Percentiles rank a stretch among this genome's conserved stretches.
phyloP scores from a whole-genome alignment of 2,888 invertebrate species.

The Timema podura region DNA sequence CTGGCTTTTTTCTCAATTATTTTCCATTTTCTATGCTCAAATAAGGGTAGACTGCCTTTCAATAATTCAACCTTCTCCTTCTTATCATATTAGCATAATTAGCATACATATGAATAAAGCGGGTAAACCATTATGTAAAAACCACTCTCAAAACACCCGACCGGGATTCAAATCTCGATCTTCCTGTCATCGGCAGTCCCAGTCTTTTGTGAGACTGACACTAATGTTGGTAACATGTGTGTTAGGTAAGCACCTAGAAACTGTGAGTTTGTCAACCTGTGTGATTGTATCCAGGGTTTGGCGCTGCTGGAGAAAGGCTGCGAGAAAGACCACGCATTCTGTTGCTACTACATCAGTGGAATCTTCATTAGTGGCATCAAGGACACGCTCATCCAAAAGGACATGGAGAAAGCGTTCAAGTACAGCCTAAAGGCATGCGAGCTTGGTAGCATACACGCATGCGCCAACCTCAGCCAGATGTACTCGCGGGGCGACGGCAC shows the following conservation, averaged over 20 bases:
- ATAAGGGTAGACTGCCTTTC: too few species aligned
- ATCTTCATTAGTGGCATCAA: constrained; percentile 73
- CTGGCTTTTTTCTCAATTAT: too few species aligned
- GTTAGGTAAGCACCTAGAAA: neutral
- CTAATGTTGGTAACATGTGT: too few species aligned
- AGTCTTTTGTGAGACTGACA: too few species aligned
- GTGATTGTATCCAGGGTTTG: constrained; percentile 35
- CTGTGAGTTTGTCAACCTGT: neutral
- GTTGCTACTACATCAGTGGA: constrained; percentile 77
- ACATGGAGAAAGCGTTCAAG: constrained; percentile 73
- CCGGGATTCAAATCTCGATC: too few species aligned
- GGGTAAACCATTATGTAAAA: too few species aligned
- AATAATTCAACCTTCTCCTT: too few species aligned
- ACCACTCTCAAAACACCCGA: too few species aligned
- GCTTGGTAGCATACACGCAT: constrained; percentile 77
- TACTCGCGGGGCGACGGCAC: constrained; percentile 80
- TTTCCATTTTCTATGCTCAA: too few species aligned
- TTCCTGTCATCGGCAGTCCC: too few species aligned
- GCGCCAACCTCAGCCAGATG: constrained; percentile 87
- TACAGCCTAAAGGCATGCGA: constrained; percentile 79
- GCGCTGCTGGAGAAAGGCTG: constrained; percentile 53
- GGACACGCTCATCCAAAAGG: constrained; percentile 52
- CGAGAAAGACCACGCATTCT: constrained; percentile 54
- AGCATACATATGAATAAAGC: too few species aligned
- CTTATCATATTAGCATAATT: too few species aligned